Evolutionary conservation across 2,888 invertebrate genomes (phyloP).

Genomic region (Papilio elwesi): DNA sequence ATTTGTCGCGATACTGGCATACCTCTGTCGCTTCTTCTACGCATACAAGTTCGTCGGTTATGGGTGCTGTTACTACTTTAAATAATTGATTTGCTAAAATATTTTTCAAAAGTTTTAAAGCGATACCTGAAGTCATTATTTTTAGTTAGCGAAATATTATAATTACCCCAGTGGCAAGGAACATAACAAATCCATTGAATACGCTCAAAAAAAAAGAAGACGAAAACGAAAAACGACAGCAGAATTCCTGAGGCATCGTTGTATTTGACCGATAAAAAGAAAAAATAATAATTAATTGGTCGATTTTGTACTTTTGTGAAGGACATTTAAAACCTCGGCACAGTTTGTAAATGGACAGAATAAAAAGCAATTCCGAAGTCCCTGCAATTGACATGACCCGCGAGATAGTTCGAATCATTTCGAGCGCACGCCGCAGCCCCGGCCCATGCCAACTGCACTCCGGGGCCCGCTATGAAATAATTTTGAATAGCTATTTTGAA

Average conservation of each 20-base stretch:
- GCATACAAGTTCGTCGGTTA: no score
- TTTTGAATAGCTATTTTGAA: slow-evolving; percentile 84
- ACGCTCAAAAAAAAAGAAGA: no score
- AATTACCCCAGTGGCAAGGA: no score
- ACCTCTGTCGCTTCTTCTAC: no score
- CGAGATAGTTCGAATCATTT: slow-evolving; percentile 69
- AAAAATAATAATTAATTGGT: background rate
- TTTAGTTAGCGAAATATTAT: no score
- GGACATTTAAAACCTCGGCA: slow-evolving; percentile 2
- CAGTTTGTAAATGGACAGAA: slow-evolving; percentile 41
- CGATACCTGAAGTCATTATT: no score
- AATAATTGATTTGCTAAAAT: no score
- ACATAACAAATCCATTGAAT: no score
- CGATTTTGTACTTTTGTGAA: slow-evolving; percentile 2
- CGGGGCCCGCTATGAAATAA: slow-evolving; percentile 78
- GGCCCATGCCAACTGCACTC: slow-evolving; percentile 59
- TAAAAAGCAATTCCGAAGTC: slow-evolving; percentile 53
- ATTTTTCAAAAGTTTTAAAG: no score
- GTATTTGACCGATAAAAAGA: background rate
- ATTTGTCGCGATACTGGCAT: no score
- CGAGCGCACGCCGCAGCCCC: slow-evolving; percentile 68
- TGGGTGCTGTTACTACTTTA: no score
- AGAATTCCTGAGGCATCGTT: background rate
- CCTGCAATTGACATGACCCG: slow-evolving; percentile 66
- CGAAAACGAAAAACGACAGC: no score